Evolutionary conservation across 2,797 vertebrate species (phyloP).

Genomic region (Buphagus erythrorhynchus): DNA sequence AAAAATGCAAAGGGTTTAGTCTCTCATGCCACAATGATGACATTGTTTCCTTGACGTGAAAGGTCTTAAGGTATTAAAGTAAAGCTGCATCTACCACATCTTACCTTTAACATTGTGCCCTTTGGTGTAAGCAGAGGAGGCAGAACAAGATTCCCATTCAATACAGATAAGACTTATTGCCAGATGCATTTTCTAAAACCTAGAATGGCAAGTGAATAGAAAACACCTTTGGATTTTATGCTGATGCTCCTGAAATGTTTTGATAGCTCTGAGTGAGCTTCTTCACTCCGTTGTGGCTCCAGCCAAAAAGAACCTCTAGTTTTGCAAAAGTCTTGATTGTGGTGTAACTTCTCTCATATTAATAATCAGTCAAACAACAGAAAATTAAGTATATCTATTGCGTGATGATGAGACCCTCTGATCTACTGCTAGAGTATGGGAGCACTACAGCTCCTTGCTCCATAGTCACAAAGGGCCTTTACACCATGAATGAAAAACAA

Average conservation of each 20-base stretch:
- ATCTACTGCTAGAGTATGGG: background rate
- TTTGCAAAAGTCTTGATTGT: background rate
- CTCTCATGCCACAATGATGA: background rate
- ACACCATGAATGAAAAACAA: background rate
- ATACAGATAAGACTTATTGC: background rate
- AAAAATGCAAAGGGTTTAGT: background rate
- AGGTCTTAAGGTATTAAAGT: background rate
- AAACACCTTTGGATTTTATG: background rate
- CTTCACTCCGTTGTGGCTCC: background rate
- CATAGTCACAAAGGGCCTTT: background rate
- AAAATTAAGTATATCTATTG: background rate
- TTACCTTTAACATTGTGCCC: background rate
- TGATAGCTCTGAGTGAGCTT: background rate
- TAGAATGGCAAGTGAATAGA: background rate
- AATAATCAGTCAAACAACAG: background rate
- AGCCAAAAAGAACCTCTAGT: background rate
- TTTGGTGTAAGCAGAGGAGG: background rate
- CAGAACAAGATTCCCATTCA: background rate
- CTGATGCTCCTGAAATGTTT: background rate
- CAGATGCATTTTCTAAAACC: background rate
- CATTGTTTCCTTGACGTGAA: background rate
- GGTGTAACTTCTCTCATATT: background rate
- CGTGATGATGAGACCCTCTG: fast-evolving
- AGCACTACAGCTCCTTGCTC: background rate
- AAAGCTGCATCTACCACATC: background rate